phyloP scores from a whole-genome alignment of 1,140 invertebrate genomes.

The Philotrypesis tridentata region DNA sequence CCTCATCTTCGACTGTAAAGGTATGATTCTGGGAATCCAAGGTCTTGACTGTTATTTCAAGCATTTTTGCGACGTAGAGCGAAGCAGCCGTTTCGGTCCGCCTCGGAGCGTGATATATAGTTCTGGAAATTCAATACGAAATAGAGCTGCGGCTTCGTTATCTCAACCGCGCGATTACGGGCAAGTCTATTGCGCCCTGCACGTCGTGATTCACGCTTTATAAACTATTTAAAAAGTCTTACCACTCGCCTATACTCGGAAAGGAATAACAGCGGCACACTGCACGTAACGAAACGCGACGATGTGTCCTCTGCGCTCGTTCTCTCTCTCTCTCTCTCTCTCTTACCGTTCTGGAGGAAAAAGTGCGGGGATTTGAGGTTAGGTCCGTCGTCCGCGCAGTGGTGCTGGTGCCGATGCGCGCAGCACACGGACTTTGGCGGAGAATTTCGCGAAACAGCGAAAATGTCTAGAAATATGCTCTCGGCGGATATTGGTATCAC shows the following conservation, averaged over 20 bases:
- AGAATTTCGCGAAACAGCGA: background rate
- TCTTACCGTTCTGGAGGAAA: background rate
- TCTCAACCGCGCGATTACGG: background rate
- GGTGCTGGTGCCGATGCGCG: constrained; percentile 37
- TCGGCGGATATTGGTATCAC: background rate
- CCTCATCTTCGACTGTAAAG: constrained; percentile 90
- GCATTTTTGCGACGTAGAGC: constrained; percentile 76
- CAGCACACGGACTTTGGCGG: background rate
- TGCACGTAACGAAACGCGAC: background rate
- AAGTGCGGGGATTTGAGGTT: constrained; percentile 3
- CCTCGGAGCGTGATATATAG: background rate
- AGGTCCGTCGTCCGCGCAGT: background rate
- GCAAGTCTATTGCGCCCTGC: background rate
- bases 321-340: too few species aligned
- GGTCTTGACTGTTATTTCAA: constrained; percentile 92
- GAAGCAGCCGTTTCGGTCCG: background rate
- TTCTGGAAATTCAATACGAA: background rate
- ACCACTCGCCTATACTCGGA: constrained; percentile 15
- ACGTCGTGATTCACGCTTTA: background rate
- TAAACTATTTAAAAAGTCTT: background rate
- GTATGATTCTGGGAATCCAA: constrained; percentile 92
- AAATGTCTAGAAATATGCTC: background rate
- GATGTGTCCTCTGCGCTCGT: background rate
- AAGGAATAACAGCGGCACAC: constrained; percentile 31
- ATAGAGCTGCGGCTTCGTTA: too few species aligned